Evolutionary conservation across 1,140 invertebrate species (phyloP).

Genomic region (Chironomus tepperi): DNA sequence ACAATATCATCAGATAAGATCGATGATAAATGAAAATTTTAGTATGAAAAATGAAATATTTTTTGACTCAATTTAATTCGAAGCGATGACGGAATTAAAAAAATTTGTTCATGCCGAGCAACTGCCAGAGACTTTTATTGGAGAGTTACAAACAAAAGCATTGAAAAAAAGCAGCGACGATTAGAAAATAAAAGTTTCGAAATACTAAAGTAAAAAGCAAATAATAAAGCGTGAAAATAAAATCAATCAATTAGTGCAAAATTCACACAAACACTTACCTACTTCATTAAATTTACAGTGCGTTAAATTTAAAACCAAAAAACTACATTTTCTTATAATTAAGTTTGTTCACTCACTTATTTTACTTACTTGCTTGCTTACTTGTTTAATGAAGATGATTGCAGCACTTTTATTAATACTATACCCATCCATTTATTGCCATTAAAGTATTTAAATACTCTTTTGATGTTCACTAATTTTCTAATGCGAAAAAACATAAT

Average conservation of each 20-base stretch:
- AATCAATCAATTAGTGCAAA: constrained; percentile 8
- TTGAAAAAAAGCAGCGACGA: too few relatives aligned
- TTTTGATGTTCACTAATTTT: not conserved
- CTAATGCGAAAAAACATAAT: not conserved
- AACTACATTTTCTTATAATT: not conserved
- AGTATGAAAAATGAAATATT: too few relatives aligned
- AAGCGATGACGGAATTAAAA: too few relatives aligned
- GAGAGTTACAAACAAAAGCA: too few relatives aligned
- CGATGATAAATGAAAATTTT: too few relatives aligned
- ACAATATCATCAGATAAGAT: too few relatives aligned
- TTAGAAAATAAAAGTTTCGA: too few relatives aligned
- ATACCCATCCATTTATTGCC: not conserved
- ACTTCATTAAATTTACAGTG: constrained; percentile 8
- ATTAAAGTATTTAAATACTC: not conserved
- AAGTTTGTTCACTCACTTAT: not conserved
- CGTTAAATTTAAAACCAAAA: not conserved
- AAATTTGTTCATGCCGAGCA: too few relatives aligned
- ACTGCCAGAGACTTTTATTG: too few relatives aligned
- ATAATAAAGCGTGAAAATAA: not conserved
- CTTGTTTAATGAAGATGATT: not conserved
- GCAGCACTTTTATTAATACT: not conserved
- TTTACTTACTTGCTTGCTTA: not conserved
- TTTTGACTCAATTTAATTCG: too few relatives aligned
- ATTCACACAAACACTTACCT: not conserved
- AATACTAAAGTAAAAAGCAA: too few relatives aligned